phyloP scores from a whole-genome alignment of 2,888 invertebrate genomes.

The Sesia bembeciformis region DNA sequence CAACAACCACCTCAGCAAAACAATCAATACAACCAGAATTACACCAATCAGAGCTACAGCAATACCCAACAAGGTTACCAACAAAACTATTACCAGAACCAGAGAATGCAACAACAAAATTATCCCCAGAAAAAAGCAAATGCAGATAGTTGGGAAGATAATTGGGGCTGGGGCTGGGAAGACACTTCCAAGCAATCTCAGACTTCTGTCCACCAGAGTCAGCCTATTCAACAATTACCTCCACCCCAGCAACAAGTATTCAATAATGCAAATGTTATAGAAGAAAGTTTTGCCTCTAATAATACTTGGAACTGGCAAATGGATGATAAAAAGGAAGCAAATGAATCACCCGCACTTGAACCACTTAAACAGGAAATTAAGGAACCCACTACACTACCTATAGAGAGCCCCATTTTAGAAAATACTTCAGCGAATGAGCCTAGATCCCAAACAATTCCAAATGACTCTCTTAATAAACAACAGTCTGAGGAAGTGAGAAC shows the following conservation, averaged over 20 bases:
- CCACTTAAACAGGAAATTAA: constrained; percentile 18
- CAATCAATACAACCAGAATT: constrained; percentile 47
- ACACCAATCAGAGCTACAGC: constrained; percentile 32
- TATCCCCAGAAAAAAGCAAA: constrained; percentile 31
- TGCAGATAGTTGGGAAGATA: constrained; percentile 55
- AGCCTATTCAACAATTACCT: constrained; percentile 13
- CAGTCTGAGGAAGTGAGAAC: constrained; percentile 40
- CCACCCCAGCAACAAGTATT: constrained; percentile 21
- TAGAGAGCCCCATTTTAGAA: constrained; percentile 18
- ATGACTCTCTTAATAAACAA: constrained; percentile 17
- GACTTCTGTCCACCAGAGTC: constrained; percentile 18
- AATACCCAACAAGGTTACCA: constrained; percentile 37
- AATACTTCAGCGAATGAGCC: constrained; percentile 22
- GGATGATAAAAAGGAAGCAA: constrained; percentile 56
- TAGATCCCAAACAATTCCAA: constrained; percentile 17
- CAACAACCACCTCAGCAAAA: constrained; percentile 25
- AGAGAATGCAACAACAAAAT: constrained; percentile 30
- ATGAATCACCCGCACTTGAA: constrained; percentile 11
- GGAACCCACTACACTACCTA: constrained; percentile 15
- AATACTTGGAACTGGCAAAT: constrained; percentile 78
- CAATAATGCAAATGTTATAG: constrained; percentile 65
- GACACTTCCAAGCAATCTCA: constrained; percentile 60
- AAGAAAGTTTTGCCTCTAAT: constrained; percentile 73
- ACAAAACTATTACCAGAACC: constrained; percentile 41
- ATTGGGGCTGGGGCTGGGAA: constrained; percentile 78